Evolutionary conservation across 2,888 invertebrate genomes (phyloP).

Genomic region (Bimastos eiseni): DNA sequence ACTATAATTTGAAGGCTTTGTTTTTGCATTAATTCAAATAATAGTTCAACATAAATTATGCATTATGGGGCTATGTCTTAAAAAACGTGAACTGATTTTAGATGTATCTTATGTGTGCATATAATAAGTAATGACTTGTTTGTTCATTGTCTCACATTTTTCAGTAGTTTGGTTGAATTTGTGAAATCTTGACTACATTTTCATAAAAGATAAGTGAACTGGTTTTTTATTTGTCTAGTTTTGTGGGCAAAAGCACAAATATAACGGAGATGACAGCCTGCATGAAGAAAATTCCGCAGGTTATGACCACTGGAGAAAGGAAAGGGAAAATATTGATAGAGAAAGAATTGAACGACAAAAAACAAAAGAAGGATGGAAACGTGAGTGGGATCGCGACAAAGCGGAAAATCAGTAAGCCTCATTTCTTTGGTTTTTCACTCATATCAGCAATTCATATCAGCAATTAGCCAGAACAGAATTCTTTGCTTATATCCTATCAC

Average conservation of each 20-base stretch:
- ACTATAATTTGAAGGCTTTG: background rate
- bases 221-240: background rate
- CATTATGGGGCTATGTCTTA: background rate
- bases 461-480: background rate
- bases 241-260: background rate
- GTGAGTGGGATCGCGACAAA: background rate
- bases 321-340: background rate
- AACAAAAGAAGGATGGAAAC: constrained; percentile 21
- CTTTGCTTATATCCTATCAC: background rate
- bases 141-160: background rate
- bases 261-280: background rate
- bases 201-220: background rate
- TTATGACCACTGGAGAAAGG: constrained; percentile 20
- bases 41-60: background rate
- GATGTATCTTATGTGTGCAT: background rate
- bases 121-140: background rate
- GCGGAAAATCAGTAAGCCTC: background rate
- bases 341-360: constrained; percentile 16
- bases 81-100: background rate
- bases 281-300: background rate
- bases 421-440: background rate
- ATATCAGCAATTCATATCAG: background rate
- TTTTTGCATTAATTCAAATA: background rate
- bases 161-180: background rate
- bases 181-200: background rate